Base-by-base conservation (phyloP, 2,797 vertebrate species). In the Gobio occitaniae region DNA sequence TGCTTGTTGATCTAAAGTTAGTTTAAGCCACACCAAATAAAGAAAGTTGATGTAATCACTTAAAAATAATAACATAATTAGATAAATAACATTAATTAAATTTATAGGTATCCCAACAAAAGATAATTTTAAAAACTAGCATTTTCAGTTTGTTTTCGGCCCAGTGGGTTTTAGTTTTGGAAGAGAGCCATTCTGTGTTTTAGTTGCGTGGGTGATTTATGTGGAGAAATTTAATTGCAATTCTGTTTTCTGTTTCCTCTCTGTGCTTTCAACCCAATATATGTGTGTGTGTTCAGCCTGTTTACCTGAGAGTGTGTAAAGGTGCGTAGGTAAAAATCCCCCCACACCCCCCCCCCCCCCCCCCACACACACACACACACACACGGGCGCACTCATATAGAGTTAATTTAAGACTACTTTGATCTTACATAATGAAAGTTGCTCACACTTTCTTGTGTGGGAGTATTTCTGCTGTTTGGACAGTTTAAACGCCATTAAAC, bases 141-240 rank as follows among this genome's bases (percentile, higher is more conserved):
- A 10, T 8, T 61, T 77, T 77, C n/a, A 10, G 8, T 61, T 77
- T 77, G 16, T 36, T 75, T 75, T 32, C 12, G 3, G 54, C 29
- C 38, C 68, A 3, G 7, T 70, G 78, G 52, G 44, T 65, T 50
- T 17, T 54, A 11, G 13, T 54, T 54, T 65, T 76, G 32, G 47
- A 50, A 66, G 32, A 13, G 16, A 47, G 69, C 41, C 17, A 61
- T 32, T 70, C 16, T 71, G 52, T 48, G 36, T 29, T 59, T 21
- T 32, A 68, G 9, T 44, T 68, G 47, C 8, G 78, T 89, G 83
- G 75, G 65, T 84, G 79, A 86, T 59, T 88, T 75, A 87, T 74
- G 78, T 82, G 21, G 41, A 80, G 79, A 68, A 74, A 87, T 88
- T 59, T 86, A 88, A 88, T 87, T 88, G 84, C 78, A 84, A 59